A percentile compares a stretch with the other conserved stretches of the same genome.
Evolutionary conservation across 2,113 vertebrate species (phyloP).

Genomic region (Xiphorhynchus elegans): DNA sequence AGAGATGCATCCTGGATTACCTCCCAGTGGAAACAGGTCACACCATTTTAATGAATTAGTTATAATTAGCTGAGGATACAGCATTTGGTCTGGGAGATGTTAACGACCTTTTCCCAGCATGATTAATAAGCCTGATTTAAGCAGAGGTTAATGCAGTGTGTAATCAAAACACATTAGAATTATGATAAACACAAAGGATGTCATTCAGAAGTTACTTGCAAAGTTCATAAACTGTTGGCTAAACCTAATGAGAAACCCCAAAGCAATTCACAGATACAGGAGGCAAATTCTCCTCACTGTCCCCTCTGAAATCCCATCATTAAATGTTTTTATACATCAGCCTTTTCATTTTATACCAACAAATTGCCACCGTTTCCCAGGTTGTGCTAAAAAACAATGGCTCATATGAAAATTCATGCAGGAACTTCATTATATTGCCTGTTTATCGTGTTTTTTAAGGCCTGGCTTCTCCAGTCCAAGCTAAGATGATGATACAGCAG

Average conservation of each 20-base stretch:
- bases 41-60: constrained; percentile 53
- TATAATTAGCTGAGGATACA: constrained; percentile 40
- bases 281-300: background rate
- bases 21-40: constrained; percentile 48
- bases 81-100: constrained; percentile 59
- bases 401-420: background rate
- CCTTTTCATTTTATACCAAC: background rate
- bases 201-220: constrained; percentile 40
- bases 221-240: background rate
- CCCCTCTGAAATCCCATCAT: background rate
- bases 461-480: background rate
- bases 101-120: constrained; percentile 52
- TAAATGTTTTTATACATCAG: background rate
- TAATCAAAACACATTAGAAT: constrained; percentile 56
- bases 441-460: background rate
- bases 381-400: background rate
- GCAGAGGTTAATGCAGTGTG: constrained; percentile 58
- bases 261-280: constrained; percentile 1
- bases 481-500: background rate
- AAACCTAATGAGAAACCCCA: background rate
- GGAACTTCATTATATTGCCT: background rate
- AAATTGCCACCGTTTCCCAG: background rate
- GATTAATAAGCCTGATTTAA: constrained; percentile 52
- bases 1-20: background rate
- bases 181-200: constrained; percentile 51